Evolutionary conservation across 2,113 vertebrate species (phyloP).

Genomic region (Motacilla tschutschensis): DNA sequence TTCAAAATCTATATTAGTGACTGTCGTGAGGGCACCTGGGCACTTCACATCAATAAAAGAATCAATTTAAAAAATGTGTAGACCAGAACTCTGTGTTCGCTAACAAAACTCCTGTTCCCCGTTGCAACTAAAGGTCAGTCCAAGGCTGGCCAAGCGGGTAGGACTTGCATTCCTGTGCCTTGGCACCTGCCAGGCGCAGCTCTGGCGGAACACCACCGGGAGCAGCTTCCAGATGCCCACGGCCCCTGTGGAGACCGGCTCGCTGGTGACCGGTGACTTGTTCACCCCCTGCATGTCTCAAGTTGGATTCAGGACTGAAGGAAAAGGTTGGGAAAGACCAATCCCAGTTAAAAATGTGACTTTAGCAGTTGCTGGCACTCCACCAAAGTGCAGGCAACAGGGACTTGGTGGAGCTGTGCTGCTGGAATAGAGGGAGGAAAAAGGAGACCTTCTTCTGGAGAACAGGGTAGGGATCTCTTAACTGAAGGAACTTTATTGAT

Average conservation of each 20-base stretch:
- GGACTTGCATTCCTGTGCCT: background rate
- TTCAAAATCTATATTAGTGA: constrained; percentile 61
- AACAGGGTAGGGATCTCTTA: background rate
- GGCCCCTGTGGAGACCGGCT: background rate
- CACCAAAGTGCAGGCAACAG: background rate
- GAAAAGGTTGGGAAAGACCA: background rate
- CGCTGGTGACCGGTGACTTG: background rate
- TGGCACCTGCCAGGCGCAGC: background rate
- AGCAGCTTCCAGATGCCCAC: background rate
- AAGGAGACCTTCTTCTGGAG: background rate
- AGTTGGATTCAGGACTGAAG: background rate
- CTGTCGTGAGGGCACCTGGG: constrained; percentile 51
- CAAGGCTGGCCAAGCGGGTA: constrained; percentile 43
- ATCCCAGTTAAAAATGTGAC: background rate
- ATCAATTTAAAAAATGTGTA: constrained; percentile 57
- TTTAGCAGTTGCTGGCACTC: background rate
- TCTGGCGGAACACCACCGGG: background rate
- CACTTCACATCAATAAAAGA: constrained; percentile 60
- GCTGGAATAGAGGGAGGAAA: background rate
- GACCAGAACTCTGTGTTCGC: constrained; percentile 49
- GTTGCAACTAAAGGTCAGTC: constrained; percentile 31
- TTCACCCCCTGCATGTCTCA: background rate
- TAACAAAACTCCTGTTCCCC: constrained; percentile 8
- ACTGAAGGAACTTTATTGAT: background rate
- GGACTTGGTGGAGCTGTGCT: background rate